These are phyloP conservation scores for Heteractis magnifica DNA, from an alignment of 92 coral and sea anemone species.

Conservation along the genomic window DNA sequence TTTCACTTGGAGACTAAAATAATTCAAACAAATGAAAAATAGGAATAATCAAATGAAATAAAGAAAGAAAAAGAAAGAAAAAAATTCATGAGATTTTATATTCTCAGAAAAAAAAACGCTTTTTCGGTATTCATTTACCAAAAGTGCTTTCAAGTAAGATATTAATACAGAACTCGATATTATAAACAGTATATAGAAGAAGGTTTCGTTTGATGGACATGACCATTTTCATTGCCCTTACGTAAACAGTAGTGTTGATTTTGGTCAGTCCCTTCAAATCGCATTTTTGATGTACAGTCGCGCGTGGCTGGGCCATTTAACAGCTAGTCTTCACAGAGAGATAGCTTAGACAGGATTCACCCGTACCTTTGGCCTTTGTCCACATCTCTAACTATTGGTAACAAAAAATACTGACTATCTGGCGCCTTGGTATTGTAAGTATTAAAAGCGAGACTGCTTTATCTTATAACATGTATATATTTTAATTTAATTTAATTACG, in stretches of 20 bases:
- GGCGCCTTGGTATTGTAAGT: background rate
- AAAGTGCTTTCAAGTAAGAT: background rate
- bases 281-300: background rate
- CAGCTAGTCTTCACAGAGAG: background rate
- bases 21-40: background rate
- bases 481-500: background rate
- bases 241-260: background rate
- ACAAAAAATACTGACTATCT: background rate
- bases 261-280: background rate
- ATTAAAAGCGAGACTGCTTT: background rate
- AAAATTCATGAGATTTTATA: background rate
- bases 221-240: background rate
- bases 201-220: background rate
- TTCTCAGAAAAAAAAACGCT: too few species aligned
- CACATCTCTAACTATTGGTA: background rate
- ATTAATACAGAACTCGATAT: background rate
- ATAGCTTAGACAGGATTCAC: background rate
- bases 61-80: background rate
- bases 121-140: background rate
- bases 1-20: background rate
- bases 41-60: background rate
- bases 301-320: background rate
- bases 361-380: background rate
- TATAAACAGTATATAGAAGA: background rate
- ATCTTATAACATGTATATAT: background rate